Conservation (phyloP, 1,140 invertebrate genomes). For the Papilio machaon region DNA sequence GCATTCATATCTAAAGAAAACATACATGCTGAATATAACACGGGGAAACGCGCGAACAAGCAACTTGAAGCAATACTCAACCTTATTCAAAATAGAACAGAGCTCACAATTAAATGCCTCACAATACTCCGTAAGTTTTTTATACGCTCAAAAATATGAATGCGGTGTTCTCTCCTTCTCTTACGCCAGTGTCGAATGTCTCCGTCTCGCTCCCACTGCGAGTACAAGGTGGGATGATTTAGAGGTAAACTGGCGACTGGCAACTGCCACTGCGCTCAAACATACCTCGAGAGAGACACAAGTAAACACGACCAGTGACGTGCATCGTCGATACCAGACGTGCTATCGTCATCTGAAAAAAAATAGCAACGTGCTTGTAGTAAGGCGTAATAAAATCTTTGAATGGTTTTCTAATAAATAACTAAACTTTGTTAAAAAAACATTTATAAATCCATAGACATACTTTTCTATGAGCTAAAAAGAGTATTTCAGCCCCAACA, state of each 20-base stretch:
- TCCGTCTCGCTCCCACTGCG: conserved; percentile 60
- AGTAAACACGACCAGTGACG: conserved; percentile 68
- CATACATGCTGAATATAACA: conserved; percentile 80
- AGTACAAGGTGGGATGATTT: conserved; percentile 80
- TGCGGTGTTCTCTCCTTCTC: conserved; percentile 58
- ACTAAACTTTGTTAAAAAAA: too few species aligned
- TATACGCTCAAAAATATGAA: conserved; percentile 64
- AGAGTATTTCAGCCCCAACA: too few species aligned
- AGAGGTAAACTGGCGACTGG: conserved; percentile 80
- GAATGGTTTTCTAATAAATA: not conserved
- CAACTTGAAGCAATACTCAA: conserved; percentile 39
- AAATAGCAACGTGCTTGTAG: not conserved
- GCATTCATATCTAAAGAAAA: conserved; percentile 82
- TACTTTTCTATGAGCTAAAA: too few species aligned
- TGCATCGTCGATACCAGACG: conserved; percentile 48
- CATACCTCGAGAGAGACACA: conserved; percentile 60
- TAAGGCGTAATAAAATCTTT: not conserved
- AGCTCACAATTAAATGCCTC: conserved; percentile 29
- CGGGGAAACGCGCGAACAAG: conserved; percentile 50
- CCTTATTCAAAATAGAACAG: conserved; percentile 35
- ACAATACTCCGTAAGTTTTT: conserved; percentile 48
- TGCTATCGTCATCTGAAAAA: conserved; percentile 9
- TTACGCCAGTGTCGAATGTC: not conserved
- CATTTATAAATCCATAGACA: too few species aligned
- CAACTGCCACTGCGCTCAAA: conserved; percentile 57